Evolutionary conservation across 2,113 vertebrate genomes (phyloP).

Genomic region (Poicephalus meyeri): DNA sequence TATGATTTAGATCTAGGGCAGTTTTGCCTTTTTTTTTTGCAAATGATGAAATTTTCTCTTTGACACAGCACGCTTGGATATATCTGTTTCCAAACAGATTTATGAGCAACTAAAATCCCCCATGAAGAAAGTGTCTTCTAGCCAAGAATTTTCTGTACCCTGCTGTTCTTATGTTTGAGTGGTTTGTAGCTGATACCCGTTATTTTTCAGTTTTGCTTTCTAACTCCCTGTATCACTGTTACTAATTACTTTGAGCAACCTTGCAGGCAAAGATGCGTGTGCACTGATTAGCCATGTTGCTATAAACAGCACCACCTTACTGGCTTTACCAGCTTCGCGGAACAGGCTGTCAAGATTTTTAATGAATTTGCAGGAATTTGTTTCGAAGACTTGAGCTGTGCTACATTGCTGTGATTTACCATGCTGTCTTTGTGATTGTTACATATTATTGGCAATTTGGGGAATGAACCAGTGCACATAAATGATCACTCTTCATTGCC

Average conservation of each 20-base stretch:
- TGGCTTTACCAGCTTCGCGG: background rate
- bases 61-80: conserved; percentile 22
- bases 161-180: conserved; percentile 36
- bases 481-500: too few species aligned
- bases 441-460: background rate
- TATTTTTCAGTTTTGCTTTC: conserved; percentile 38
- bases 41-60: conserved; percentile 17
- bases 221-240: background rate
- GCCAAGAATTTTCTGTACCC: conserved; percentile 51
- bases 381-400: background rate
- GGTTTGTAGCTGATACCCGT: conserved; percentile 1
- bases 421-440: background rate
- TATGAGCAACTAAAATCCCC: conserved; percentile 56
- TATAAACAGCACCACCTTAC: background rate
- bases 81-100: conserved; percentile 55
- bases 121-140: conserved; percentile 7
- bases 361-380: background rate
- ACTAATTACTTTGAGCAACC: conserved; percentile 36
- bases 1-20: conserved; percentile 12
- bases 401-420: background rate
- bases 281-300: background rate
- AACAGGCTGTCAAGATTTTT: background rate
- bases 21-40: conserved; percentile 20
- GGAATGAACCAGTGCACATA: background rate
- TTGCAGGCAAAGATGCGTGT: background rate